phyloP scores from a whole-genome alignment of 2,113 vertebrate species.

The Aphyosemion australe region DNA sequence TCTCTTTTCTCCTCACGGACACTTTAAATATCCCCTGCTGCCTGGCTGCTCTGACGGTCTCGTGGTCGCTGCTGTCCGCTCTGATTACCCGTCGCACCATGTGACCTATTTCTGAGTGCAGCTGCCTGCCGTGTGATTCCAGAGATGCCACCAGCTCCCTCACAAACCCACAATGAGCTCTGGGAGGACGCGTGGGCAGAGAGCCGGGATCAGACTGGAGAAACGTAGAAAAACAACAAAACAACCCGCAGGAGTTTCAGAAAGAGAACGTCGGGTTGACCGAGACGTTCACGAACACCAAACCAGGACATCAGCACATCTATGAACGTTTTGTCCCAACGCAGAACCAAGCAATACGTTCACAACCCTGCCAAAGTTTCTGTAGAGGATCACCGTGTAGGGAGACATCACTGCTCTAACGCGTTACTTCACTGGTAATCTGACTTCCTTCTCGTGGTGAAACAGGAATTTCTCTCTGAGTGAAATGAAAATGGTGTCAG shows the following conservation, averaged over 20 bases:
- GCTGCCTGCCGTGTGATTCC: slow-evolving; percentile 71
- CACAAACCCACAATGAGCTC: slow-evolving; percentile 54
- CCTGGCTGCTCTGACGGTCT: slow-evolving; percentile 20
- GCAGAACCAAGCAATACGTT: too few species aligned
- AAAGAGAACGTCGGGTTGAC: too few species aligned
- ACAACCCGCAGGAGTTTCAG: slow-evolving; percentile 22
- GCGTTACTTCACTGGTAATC: too few species aligned
- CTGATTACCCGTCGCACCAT: slow-evolving; percentile 61
- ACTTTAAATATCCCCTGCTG: neutral
- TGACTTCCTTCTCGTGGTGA: too few species aligned
- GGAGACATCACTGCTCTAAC: too few species aligned
- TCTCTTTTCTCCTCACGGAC: slow-evolving; percentile 1
- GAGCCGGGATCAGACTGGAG: slow-evolving; percentile 19
- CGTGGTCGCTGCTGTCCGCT: slow-evolving; percentile 40
- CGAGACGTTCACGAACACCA: too few species aligned
- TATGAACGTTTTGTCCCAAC: too few species aligned
- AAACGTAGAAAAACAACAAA: slow-evolving; percentile 17
- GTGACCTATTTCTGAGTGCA: slow-evolving; percentile 67
- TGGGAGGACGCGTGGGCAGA: slow-evolving; percentile 16
- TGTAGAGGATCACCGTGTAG: too few species aligned
- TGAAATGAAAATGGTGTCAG: too few species aligned
- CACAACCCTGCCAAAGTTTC: too few species aligned
- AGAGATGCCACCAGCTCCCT: slow-evolving; percentile 57
- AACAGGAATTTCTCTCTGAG: too few species aligned
- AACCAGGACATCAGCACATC: too few species aligned